Conservation (phyloP, 2,113 vertebrate genomes). For the Neogobius melanostomus region DNA sequence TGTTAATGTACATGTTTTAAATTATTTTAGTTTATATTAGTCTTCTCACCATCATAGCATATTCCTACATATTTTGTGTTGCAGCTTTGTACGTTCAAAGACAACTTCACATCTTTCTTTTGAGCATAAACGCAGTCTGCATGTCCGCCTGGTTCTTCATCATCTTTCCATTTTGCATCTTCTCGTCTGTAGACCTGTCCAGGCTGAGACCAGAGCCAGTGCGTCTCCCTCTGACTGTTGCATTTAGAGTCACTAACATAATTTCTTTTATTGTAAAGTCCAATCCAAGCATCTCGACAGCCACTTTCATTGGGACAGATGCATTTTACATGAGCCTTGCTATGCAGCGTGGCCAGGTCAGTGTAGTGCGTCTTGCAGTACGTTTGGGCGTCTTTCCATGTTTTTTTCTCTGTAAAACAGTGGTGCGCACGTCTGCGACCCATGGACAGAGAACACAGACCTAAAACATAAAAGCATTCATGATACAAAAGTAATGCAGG, state of each 20-base stretch:
- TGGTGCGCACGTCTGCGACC: constrained; percentile 22
- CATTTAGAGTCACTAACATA: too few species aligned
- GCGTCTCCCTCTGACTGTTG: fast-evolving
- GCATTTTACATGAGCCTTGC: constrained; percentile 10
- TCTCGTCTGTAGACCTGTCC: not conserved
- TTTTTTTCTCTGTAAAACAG: fast-evolving
- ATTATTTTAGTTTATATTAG: too few species aligned
- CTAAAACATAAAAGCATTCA: constrained; percentile 16
- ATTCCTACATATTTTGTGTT: too few species aligned
- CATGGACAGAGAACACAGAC: not conserved
- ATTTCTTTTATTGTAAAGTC: not conserved
- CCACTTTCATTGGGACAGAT: fast-evolving
- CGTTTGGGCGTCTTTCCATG: not conserved
- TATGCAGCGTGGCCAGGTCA: constrained; percentile 29
- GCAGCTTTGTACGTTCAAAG: not conserved
- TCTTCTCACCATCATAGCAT: not conserved
- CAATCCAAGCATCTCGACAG: constrained; percentile 29
- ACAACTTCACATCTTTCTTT: not conserved
- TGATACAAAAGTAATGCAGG: too few species aligned
- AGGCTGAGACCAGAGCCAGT: constrained; percentile 46
- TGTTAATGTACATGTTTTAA: too few species aligned
- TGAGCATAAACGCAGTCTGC: not conserved
- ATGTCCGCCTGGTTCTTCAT: not conserved
- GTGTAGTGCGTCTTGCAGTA: not conserved
- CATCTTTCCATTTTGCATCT: not conserved